Evolutionary conservation across 2,113 vertebrate genomes (phyloP).

Genomic region (Corynorhinus townsendii): DNA sequence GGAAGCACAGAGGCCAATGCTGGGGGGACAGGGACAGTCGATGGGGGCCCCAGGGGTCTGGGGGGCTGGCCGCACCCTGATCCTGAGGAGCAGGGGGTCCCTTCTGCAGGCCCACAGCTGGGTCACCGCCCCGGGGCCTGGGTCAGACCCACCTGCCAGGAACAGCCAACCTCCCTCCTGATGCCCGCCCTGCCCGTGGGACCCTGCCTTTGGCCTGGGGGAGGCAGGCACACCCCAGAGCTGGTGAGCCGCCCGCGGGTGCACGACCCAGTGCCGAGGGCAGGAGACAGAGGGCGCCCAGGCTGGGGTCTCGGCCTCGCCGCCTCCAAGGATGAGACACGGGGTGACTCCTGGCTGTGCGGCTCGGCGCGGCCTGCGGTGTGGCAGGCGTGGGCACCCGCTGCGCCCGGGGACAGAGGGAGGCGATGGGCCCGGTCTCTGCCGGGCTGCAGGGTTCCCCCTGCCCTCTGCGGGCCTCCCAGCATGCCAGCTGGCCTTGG

Average conservation of each 20-base stretch:
- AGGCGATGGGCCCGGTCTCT: not conserved
- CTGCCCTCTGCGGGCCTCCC: not conserved
- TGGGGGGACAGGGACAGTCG: not conserved
- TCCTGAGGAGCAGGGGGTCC: not conserved
- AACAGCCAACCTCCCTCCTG: fast-evolving
- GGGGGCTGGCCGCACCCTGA: not conserved
- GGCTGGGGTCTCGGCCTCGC: not conserved
- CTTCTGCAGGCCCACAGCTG: not conserved
- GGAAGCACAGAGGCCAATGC: not conserved
- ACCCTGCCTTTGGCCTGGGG: not conserved
- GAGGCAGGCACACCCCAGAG: not conserved
- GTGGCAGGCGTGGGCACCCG: not conserved
- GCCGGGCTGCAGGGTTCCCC: not conserved
- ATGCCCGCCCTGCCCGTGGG: not conserved
- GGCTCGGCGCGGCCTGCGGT: not conserved
- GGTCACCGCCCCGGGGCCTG: fast-evolving
- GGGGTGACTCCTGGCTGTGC: not conserved
- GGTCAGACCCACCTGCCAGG: not conserved
- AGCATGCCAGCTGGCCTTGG: fast-evolving
- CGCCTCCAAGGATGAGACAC: not conserved
- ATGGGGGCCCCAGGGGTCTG: not conserved
- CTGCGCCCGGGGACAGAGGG: fast-evolving
- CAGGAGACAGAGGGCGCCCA: not conserved
- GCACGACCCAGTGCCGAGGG: not conserved
- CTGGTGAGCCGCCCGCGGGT: not conserved